Conservation (phyloP, 2,113 vertebrate species). For the Podarcis muralis region DNA sequence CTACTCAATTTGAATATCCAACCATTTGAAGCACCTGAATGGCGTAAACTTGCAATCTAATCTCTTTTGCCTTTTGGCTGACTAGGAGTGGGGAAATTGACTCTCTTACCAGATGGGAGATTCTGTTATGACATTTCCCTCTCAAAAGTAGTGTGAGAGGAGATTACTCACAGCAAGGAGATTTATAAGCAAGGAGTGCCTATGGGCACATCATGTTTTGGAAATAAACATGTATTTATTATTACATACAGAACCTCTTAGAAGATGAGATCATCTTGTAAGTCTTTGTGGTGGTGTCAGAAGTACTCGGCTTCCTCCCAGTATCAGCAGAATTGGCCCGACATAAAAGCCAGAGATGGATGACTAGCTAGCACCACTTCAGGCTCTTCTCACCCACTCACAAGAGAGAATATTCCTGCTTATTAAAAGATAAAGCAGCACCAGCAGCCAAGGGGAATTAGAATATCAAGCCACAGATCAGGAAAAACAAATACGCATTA, state of each 20-base stretch:
- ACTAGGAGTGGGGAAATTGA: background rate
- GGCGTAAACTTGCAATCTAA: background rate
- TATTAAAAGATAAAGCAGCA: background rate
- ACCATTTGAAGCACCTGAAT: background rate
- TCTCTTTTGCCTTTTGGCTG: background rate
- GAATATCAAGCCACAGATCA: background rate
- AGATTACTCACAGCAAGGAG: conserved; percentile 1
- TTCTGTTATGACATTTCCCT: background rate
- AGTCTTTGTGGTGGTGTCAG: background rate
- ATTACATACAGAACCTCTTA: background rate
- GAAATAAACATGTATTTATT: conserved; percentile 30
- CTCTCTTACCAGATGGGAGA: background rate
- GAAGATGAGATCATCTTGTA: conserved; percentile 23
- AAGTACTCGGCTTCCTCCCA: background rate
- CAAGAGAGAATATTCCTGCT: background rate
- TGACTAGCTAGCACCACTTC: background rate
- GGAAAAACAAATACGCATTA: conserved; percentile 1
- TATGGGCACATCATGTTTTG: conserved; percentile 1
- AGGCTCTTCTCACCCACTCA: conserved; percentile 7
- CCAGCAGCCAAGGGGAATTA: background rate
- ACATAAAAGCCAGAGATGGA: background rate
- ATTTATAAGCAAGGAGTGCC: conserved; percentile 16
- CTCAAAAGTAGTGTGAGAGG: background rate
- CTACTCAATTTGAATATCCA: background rate
- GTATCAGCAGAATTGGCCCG: background rate